Base-by-base conservation (phyloP, 2,888 invertebrate species). In the Andricus quercusramuli region DNA sequence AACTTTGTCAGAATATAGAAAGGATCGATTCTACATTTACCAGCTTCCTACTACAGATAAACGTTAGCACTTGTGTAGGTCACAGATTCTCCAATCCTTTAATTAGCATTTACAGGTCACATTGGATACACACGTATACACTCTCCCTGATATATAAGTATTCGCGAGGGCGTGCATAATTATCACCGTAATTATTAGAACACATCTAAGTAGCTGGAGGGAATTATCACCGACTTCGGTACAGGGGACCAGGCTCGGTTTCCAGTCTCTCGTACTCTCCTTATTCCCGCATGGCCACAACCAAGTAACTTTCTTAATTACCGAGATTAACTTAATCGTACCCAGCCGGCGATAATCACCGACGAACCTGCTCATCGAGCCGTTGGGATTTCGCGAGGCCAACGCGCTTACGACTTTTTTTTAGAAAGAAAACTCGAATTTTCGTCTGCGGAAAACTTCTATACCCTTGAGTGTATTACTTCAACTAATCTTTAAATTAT, bases 311-410 rank as follows among this genome's bases (percentile, higher is more conserved):
- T 91, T 90, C 91, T 92, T 91, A 91, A 92, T 92, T 91, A 91
- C 91, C 86, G 88, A 91, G 90, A 91, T 92, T 91, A 91, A 91
- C 86, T 91, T 90, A 90, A 91, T 91, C 90, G 90, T 90, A 90
- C 88, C 88, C 89, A 89, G 88, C 86, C 89, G 86, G 89, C 87
- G 90, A 91, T 91, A 91, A 91, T 91, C 90, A 88, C 86, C 85
- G 84, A 85, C 85, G 86, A 86, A 83, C 84, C 88, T 87, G 84
- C 84, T 87, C 85, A 87, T 77, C 77, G 64, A 64, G 64, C 64
- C 77, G 77, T 22, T 64, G 77, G 77, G 77, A 77, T 56, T 64
- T 15, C 77, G 77, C 64, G 77, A 74, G 56, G 15, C 66, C 13
- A 66, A 66, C 66, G 66, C 37, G 37, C 41, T 74, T 74, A 44